Base-by-base conservation (phyloP, 1,140 invertebrate genomes). In the Dinoponera quadriceps region DNA sequence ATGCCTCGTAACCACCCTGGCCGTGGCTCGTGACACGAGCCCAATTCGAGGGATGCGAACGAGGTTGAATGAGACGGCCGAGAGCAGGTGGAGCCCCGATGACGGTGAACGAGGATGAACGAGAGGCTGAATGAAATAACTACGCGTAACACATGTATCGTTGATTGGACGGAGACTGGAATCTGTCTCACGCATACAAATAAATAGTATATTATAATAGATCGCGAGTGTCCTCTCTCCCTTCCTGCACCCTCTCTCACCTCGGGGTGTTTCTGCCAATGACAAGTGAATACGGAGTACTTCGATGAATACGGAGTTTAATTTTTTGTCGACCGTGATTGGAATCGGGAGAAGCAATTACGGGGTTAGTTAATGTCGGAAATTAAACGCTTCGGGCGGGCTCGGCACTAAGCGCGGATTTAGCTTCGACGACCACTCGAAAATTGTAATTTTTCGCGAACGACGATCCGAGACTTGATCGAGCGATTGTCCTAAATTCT, bases 61-160 rank as follows among this genome's bases (percentile, higher is more conserved):
- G 48, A 44, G 69, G 51, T 55, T 69, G 81, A 80, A 66, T 78
- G 81, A 71, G 68, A 44, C 59, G 27, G 13, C 44, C 25, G 62
- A 65, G 55, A 63, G 16, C 72, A 49, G 66, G 65, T 54, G 66
- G 20, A 33, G 25, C 25, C 11, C 11, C 59, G 59, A 66, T 25
- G 38, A 80, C 44, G 57, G 74, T 29, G 55, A 80, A 27, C 27
- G 27, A 18, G 20, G 71, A 72, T 60, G 51, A 44, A 68, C 65
- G 65, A 57, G 74, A 51, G 69, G 62, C 49, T 85, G 78, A 85
- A 85, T 74, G 73, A 80, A 62, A 77, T 83, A 86, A 84, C 51
- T 71, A 48, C 51, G 54, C 25, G 77, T 83, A 85, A 90, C 85
- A 85, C 68, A 80, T 89, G 87, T 90, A 88, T 83, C 68, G 82